Evolutionary conservation across 2,797 vertebrate species (phyloP), one percentile per base, ranked within the genome.

Genomic region (Notoglanidium macrostoma): DNA sequence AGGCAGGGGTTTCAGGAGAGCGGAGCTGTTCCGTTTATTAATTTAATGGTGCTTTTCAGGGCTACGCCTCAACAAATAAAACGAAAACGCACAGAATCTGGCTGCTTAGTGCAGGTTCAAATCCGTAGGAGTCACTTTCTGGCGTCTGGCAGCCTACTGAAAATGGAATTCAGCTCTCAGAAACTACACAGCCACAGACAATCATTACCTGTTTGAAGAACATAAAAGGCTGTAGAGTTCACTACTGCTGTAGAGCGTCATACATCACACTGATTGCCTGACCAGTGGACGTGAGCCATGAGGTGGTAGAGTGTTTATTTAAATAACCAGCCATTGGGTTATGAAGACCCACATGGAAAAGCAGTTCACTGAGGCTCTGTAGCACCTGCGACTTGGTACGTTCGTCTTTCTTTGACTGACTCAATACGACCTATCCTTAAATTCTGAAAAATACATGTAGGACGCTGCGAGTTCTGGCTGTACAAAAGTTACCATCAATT

Each of bases 181-280:
- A 79, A 79, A 40, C 51, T 79, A 59, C 29, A 79, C 55, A 40
- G 32, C 2, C 77, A 80, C 8, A 40, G 55, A 80, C 77, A 15
- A 40, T 59, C 32, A 80, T 80, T 79, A 79, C 77, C 54, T 23
- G 19, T 55, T 57, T 19, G 11, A 79, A 79, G 29, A 80, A 61
- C 11, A 23, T 26, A 59, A 40, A 80, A 77, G 15, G 51, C 7
- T 54, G 49, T 77, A 29, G 11, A 51, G 44, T 17, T 51, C 73
- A 8, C 23, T 49, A 49, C 49, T 49, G 49, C 40, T 40, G 40
- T 40, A 40, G 40, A 40, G 40, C 40, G 3, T 40, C 40, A 40
- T 72, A 72, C 68, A 44, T 44, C 8, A n/a, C 46, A 51, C 46
- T 29, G 73, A 51, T 57, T 54, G 51, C n/a, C 8, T 77, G 46